Evolutionary conservation across 2,797 vertebrate genomes (phyloP).

Genomic region (Sciaenops ocellatus): DNA sequence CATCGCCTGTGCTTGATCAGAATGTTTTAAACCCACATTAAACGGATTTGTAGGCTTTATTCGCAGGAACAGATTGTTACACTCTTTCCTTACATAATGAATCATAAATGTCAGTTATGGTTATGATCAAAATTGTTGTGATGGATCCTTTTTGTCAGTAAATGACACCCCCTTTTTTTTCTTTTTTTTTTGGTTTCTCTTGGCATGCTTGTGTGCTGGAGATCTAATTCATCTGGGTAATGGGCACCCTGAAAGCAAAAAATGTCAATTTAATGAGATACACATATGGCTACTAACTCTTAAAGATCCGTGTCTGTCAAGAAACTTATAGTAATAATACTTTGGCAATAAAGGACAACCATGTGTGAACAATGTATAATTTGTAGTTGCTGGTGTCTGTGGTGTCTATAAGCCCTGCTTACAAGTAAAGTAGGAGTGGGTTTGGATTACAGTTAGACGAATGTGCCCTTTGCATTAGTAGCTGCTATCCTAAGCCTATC

Average conservation of each 20-base stretch:
- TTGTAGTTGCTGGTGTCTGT: constrained; percentile 7
- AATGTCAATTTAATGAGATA: constrained; percentile 50
- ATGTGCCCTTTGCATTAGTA: constrained; percentile 26
- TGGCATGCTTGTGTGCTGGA: constrained; percentile 16
- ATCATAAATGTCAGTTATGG: constrained; percentile 60
- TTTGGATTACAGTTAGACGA: constrained; percentile 19
- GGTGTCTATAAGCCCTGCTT: constrained; percentile 11
- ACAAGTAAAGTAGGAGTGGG: not conserved
- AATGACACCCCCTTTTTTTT: constrained; percentile 40
- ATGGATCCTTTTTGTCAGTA: constrained; percentile 50
- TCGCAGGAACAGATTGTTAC: constrained; percentile 43
- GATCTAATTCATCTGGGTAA: constrained; percentile 49
- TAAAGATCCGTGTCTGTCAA: constrained; percentile 48
- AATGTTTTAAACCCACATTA: constrained; percentile 45
- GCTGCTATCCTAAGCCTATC: constrained; percentile 39
- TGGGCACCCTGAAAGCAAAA: constrained; percentile 32
- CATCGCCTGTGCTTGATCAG: constrained; percentile 33
- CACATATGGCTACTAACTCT: constrained; percentile 45
- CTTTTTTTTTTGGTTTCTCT: constrained; percentile 30
- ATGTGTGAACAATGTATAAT: constrained; percentile 43
- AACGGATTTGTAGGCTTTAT: constrained; percentile 53
- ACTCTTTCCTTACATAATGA: constrained; percentile 55
- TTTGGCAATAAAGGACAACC: constrained; percentile 46
- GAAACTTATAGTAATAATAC: constrained; percentile 40
- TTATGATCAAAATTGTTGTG: constrained; percentile 53